A percentile compares a stretch with the other conserved stretches of the same genome.
Conservation (phyloP, 2,888 invertebrate species). For the Cryptosula pallasiana region DNA sequence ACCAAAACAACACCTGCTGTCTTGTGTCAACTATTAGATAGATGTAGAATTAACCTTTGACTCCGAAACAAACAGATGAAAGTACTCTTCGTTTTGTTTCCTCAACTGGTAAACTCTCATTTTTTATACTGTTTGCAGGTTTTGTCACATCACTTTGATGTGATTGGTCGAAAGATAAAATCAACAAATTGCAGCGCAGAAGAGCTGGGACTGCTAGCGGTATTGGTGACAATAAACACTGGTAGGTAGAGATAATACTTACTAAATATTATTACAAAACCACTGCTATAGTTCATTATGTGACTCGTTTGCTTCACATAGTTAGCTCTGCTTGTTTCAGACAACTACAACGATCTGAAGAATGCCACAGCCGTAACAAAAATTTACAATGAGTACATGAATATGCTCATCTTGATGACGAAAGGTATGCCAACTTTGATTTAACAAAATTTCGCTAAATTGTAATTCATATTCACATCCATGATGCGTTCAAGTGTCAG, state of each 20-base stretch:
- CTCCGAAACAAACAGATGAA: no score
- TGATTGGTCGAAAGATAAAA: constrained; percentile 38
- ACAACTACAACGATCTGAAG: not conserved
- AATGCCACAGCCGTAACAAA: not conserved
- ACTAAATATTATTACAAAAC: no score
- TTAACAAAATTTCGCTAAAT: no score
- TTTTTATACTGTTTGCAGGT: constrained; percentile 25
- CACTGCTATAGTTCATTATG: no score
- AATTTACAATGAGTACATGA: not conserved
- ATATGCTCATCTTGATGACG: not conserved
- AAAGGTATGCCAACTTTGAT: not conserved
- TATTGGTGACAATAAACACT: constrained; percentile 37
- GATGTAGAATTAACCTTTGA: no score
- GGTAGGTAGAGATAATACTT: constrained; percentile 27
- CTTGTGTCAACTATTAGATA: no score
- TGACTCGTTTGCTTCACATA: no score
- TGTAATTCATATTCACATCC: no score
- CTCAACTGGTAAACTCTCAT: not conserved
- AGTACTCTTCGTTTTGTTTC: no score
- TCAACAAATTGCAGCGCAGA: constrained; percentile 34
- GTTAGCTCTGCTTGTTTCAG: no score
- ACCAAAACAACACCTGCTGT: no score
- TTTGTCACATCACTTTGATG: constrained; percentile 37
- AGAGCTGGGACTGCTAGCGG: constrained; percentile 41
- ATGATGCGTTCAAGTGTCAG: no score